phyloP scores from a whole-genome alignment of 1,140 invertebrate species.

The Bombus superbus region DNA sequence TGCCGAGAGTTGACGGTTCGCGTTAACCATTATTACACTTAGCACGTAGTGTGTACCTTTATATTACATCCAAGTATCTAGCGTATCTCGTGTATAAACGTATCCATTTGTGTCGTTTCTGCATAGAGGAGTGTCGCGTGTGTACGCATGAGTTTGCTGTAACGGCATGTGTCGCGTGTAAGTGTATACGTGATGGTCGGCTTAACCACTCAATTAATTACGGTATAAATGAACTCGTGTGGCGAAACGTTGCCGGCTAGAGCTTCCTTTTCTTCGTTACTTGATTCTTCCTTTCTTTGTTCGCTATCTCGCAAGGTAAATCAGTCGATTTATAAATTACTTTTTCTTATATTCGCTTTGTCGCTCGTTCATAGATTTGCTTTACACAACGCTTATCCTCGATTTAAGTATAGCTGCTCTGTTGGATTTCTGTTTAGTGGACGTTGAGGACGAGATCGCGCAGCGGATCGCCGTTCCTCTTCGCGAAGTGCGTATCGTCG shows the following conservation, averaged over 20 bases:
- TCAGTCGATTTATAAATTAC: constrained; percentile 67
- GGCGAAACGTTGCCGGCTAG: constrained; percentile 37
- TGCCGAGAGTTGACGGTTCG: constrained; percentile 22
- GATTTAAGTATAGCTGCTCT: constrained; percentile 68
- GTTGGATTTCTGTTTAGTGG: constrained; percentile 46
- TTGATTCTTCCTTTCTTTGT: not conserved
- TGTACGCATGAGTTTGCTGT: constrained; percentile 7
- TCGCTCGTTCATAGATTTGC: constrained; percentile 51
- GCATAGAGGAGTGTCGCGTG: not conserved
- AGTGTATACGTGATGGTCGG: constrained; percentile 29
- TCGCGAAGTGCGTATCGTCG: constrained; percentile 60
- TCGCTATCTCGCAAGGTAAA: constrained; percentile 48
- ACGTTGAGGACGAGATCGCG: constrained; percentile 65
- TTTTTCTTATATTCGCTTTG: constrained; percentile 39
- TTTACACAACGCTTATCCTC: constrained; percentile 58
- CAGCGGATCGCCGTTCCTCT: constrained; percentile 53
- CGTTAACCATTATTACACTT: constrained; percentile 59
- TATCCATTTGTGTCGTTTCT: not conserved
- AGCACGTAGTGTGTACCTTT: constrained; percentile 45
- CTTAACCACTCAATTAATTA: constrained; percentile 56
- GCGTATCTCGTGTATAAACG: constrained; percentile 39
- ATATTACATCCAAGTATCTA: constrained; percentile 53
- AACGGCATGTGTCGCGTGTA: not conserved
- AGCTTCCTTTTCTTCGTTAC: constrained; percentile 17
- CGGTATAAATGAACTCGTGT: constrained; percentile 59